Evolutionary conservation across 1,140 invertebrate genomes (phyloP).

Genomic region (Laupala kohalensis): DNA sequence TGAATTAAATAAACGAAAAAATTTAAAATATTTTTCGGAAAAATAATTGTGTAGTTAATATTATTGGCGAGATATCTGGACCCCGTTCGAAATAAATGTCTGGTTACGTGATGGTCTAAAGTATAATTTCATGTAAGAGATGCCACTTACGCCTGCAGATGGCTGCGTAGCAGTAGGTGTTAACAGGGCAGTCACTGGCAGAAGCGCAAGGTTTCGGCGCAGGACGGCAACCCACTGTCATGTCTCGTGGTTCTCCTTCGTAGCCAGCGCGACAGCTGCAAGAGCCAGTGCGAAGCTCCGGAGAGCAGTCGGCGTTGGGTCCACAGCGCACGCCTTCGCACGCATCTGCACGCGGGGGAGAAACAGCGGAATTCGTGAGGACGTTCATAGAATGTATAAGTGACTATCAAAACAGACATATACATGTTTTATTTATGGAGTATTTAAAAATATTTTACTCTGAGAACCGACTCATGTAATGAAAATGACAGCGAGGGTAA

Average conservation of each 20-base stretch:
- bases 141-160: constrained; percentile 60
- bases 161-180: constrained; percentile 69
- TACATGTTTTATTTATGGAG: no score
- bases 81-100: no score
- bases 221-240: constrained; percentile 58
- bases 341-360: constrained; percentile 38
- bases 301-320: constrained; percentile 66
- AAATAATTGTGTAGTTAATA: no score
- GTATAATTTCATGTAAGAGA: neutral
- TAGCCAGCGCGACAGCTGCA: constrained; percentile 68
- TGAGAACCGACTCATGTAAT: no score
- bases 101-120: no score
- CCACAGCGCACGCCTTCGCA: constrained; percentile 64
- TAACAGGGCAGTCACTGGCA: constrained; percentile 56
- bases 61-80: no score
- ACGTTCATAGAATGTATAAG: no score
- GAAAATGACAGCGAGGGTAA: no score
- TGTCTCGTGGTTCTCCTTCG: constrained; percentile 55
- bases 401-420: constrained; percentile 16
- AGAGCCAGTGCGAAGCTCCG: constrained; percentile 51
- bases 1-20: no score
- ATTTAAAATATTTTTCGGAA: no score
- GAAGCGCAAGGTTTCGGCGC: constrained; percentile 53
- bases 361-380: no score
- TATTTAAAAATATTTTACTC: no score